Conservation (phyloP, 2,888 invertebrate genomes). For the Anodontia alba region DNA sequence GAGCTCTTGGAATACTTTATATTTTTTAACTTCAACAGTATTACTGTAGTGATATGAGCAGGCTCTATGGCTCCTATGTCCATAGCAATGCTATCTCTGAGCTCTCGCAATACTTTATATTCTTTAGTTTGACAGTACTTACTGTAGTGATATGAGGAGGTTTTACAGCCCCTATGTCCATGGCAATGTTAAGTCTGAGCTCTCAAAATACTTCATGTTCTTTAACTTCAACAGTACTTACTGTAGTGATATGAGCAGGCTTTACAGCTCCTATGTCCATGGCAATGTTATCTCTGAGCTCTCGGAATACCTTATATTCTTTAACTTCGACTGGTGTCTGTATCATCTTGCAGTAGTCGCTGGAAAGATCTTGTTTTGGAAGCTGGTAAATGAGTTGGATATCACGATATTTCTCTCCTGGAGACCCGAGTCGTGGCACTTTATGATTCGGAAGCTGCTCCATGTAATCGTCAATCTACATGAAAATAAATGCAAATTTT, state of each 20-base stretch:
- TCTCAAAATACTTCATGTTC: no score
- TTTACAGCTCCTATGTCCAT: constrained; percentile 93
- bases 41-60: constrained; percentile 67
- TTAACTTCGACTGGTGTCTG: constrained; percentile 72
- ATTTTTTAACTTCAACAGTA: constrained; percentile 86
- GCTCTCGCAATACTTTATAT: constrained; percentile 95
- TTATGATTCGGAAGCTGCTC: constrained; percentile 93
- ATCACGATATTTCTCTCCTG: constrained; percentile 92
- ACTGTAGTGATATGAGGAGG: no score
- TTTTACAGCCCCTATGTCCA: no score
- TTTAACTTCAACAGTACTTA: no score
- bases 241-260: constrained; percentile 76
- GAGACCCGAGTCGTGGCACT: constrained; percentile 90
- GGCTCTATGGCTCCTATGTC: constrained; percentile 92
- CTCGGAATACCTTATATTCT: constrained; percentile 96
- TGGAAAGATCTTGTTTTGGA: constrained; percentile 92
- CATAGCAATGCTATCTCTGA: constrained; percentile 97
- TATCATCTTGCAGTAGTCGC: constrained; percentile 91
- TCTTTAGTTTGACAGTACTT: constrained; percentile 84
- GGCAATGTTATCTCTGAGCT: constrained; percentile 97
- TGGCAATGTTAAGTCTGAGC: no score
- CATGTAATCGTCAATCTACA: constrained; percentile 96
- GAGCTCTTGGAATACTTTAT: constrained; percentile 96
- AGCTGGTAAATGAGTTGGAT: constrained; percentile 94
- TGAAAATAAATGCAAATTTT: not conserved